Percentiles rank a stretch among this genome's conserved stretches.
phyloP scores from a whole-genome alignment of 1,140 invertebrate genomes.

The Halictus rubicundus region DNA sequence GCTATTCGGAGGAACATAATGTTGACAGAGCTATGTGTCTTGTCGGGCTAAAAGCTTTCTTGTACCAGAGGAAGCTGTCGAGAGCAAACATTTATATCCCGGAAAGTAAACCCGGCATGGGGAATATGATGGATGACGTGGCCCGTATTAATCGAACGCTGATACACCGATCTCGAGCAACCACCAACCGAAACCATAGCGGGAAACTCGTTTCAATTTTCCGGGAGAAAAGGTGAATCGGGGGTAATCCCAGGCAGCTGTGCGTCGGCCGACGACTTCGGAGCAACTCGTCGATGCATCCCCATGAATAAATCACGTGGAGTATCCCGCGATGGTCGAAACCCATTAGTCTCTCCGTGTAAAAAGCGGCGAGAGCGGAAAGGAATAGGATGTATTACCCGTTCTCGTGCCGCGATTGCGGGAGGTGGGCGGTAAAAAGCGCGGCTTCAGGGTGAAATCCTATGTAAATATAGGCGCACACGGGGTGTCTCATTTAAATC shows the following conservation, averaged over 20 bases:
- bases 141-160: slow-evolving; percentile 10
- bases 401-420: neutral
- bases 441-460: neutral
- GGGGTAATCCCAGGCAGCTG: neutral
- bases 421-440: slow-evolving; percentile 1
- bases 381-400: slow-evolving; percentile 47
- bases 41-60: slow-evolving; percentile 1
- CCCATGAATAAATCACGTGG: slow-evolving; percentile 47
- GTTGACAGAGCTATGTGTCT: neutral
- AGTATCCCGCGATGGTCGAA: slow-evolving; percentile 14
- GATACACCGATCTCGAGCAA: neutral
- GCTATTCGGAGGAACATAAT: neutral
- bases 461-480: neutral
- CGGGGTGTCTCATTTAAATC: neutral
- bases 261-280: slow-evolving; percentile 16
- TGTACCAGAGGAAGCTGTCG: neutral
- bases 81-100: slow-evolving; percentile 13
- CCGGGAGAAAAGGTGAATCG: neutral
- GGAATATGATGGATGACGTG: slow-evolving; percentile 3
- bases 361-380: slow-evolving; percentile 6
- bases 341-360: slow-evolving; percentile 37
- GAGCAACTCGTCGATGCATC: neutral
- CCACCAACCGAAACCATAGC: neutral
- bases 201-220: neutral
- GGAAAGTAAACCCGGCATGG: neutral